Base-by-base conservation (phyloP, 2,888 invertebrate genomes). In the Athrips mouffetella region DNA sequence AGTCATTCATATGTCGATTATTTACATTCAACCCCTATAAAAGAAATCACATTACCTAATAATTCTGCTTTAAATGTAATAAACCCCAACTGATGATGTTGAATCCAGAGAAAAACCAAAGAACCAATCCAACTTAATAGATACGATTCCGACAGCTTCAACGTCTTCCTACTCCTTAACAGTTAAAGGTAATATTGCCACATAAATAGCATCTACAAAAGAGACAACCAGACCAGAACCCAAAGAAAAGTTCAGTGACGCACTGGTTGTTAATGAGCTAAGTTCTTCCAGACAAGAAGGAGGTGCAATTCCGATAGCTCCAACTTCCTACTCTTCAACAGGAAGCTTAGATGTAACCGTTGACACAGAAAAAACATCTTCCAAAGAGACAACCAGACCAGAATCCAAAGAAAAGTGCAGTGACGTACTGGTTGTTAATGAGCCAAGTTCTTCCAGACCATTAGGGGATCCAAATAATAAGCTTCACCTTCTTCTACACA, bases 51-150 rank as follows among this genome's bases (percentile, higher is more conserved):
- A 37, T 1, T 37, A 15, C 15, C 37, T 37, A 37, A 16, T 18
- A 37, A 37, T 37, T 37, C 37, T 37, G 20, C 37, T 37, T 37
- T n/a, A 37, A 8, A 20, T 37, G 18, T 18, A 37, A 18, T 10
- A 1, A 37, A n/a, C 37, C 16, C 37, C 8, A 37, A 37, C 10
- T 37, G 37, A 37, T 5, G 1, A 37, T 37, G 18, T 18, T 18
- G 37, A 37, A 37, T 18, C 37, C 3, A 37, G 37, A 18, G 18
- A 37, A 37, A 35, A 16, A 8, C 16, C 10, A 11, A 35, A 35
- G 16, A 37, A 7, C 7, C 18, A 18, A 37, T 37, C 20, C 18
- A 37, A 37, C 37, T 37, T 6, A 16, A 37, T n/a, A 16, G 37
- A 37, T 37, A 18, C 37, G 15, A 20, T 18, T n/a, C 18, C 37